Conservation (phyloP, 2,888 invertebrate genomes). For the Junonia oenone region DNA sequence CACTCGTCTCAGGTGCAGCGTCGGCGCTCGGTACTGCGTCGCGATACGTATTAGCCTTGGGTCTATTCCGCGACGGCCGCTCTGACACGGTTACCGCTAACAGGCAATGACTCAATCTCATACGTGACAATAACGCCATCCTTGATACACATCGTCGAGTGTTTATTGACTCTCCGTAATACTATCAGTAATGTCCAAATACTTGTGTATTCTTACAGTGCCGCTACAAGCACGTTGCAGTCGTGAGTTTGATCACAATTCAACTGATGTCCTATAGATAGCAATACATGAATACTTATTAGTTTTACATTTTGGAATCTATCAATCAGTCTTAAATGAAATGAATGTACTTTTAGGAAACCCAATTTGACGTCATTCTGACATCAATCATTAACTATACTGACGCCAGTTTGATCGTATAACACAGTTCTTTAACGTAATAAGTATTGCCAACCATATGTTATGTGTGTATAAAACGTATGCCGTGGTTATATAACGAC, state of each 20-base stretch:
- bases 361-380: no score
- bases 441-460: not conserved
- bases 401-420: no score
- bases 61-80: conserved; percentile 71
- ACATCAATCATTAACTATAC: no score
- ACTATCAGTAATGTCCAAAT: not conserved
- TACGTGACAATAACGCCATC: conserved; percentile 60
- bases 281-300: no score
- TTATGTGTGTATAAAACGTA: not conserved
- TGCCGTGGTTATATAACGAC: not conserved
- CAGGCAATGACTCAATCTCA: conserved; percentile 57
- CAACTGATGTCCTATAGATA: no score
- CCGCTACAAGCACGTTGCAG: no score
- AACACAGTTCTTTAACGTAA: not conserved
- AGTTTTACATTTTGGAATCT: no score
- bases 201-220: no score
- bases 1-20: conserved; percentile 18
- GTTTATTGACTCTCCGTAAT: conserved; percentile 37
- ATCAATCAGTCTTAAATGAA: no score
- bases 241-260: no score
- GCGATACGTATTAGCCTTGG: conserved; percentile 66
- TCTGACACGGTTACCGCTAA: conserved; percentile 61
- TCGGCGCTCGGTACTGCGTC: conserved; percentile 20
- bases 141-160: conserved; percentile 53
- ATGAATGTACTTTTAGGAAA: no score